Base-by-base conservation (phyloP, 2,113 vertebrate species). In the Crotophaga sulcirostris region DNA sequence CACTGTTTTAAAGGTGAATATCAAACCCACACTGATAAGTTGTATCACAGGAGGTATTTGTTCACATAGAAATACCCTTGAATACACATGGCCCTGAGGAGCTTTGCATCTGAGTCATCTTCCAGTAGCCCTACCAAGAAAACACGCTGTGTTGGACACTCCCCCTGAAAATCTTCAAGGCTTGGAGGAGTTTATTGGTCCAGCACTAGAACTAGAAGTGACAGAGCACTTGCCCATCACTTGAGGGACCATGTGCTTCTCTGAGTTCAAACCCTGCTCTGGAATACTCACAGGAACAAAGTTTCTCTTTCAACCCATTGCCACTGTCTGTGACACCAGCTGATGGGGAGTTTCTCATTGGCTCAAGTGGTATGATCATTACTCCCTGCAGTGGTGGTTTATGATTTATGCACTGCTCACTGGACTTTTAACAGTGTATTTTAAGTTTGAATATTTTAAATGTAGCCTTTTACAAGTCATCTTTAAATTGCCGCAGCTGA, bases 61-160 rank as follows among this genome's bases (percentile, higher is more conserved):
- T 93, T 70, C 80, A 64, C 52, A 56, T 87, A 81, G 85, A 81
- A 94, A 49, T 87, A 55, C 60, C 78, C 89, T 83, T 92, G 89
- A n/a, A 88, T 58, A 86, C 87, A 80, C 47, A 77, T 31, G 72
- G 92, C 68, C 80, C 83, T 60, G 76, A 45, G 2, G 3, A 89
- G 90, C 72, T 88, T 82, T 73, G 73, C 11, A 6, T 60, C 88
- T 92, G 90, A 95, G 84, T 95, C 93, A 94, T 75, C 83, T 84
- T 78, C 83, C 52, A 91, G 60, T 14, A 36, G 68, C 12, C 47
- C 76, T 55, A 7, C 72, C 17, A 28, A 80, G 85, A 84, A 67
- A 58, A 31, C 74, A 60, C 20, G 55, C 26, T 72, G 24, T 6
- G 1, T n/a, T 52, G 55, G 70, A 67, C 59, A 16, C 36, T 75